Evolutionary conservation across 2,888 invertebrate genomes (phyloP).

Genomic region (Dynastes grantii): DNA sequence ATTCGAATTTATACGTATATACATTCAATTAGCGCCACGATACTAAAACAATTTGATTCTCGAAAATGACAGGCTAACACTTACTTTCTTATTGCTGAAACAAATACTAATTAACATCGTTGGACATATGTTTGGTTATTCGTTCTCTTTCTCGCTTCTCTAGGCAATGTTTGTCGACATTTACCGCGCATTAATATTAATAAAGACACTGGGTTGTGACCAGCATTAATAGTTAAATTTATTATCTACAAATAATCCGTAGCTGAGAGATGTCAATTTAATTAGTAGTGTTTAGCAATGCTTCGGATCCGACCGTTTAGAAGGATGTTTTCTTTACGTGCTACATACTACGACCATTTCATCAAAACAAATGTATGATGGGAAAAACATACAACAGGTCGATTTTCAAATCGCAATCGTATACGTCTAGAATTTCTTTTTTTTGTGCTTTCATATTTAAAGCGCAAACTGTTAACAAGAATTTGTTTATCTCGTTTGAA

Average conservation of each 20-base stretch:
- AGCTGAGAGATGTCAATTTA: conserved; percentile 43
- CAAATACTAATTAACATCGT: conserved; percentile 53
- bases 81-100: conserved; percentile 55
- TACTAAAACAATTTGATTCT: conserved; percentile 51
- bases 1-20: conserved; percentile 47
- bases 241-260: conserved; percentile 48
- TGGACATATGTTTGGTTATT: conserved; percentile 52
- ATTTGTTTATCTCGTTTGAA: conserved; percentile 11
- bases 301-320: conserved; percentile 23
- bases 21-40: conserved; percentile 39
- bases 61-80: conserved; percentile 51
- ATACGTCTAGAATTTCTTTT: not conserved
- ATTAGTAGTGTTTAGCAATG: conserved; percentile 49
- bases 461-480: not conserved
- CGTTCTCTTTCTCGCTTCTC: conserved; percentile 32
- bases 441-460: conserved; percentile 28
- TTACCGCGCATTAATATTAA: conserved; percentile 54
- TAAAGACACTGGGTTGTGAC: conserved; percentile 48
- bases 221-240: conserved; percentile 48
- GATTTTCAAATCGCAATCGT: not conserved
- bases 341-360: conserved; percentile 21
- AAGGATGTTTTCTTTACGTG: conserved; percentile 32
- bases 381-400: conserved; percentile 2
- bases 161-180: conserved; percentile 54
- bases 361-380: conserved; percentile 22